These are phyloP conservation scores for Pachypanchax playfairii DNA, from an alignment of 2,113 vertebrate species.

Conservation along the genomic window DNA sequence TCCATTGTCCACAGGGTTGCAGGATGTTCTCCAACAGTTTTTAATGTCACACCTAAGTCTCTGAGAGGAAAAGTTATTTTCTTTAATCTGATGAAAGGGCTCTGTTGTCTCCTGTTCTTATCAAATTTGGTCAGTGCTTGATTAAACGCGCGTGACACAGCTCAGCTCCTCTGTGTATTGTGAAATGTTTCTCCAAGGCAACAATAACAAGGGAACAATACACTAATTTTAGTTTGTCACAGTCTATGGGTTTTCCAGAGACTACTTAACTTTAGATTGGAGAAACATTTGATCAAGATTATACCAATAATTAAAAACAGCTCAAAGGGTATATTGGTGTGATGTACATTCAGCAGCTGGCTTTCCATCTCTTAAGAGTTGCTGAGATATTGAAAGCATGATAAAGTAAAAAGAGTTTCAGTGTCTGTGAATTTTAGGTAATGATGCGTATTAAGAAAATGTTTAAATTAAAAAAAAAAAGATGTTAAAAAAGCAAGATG, in stretches of 20 bases:
- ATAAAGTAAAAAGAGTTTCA: not conserved
- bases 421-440: not conserved
- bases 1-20: too few relatives aligned
- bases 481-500: not conserved
- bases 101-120: slow-evolving; percentile 61
- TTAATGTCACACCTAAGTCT: slow-evolving; percentile 66
- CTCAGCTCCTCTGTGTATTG: slow-evolving; percentile 61
- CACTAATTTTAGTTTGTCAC: slow-evolving; percentile 58
- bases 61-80: slow-evolving; percentile 56
- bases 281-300: slow-evolving; percentile 15
- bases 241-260: slow-evolving; percentile 35
- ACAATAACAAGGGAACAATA: slow-evolving; percentile 14
- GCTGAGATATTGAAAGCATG: slow-evolving; percentile 13
- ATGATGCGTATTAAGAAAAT: not conserved
- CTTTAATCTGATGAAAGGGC: slow-evolving; percentile 54
- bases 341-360: slow-evolving; percentile 8
- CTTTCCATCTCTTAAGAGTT: slow-evolving; percentile 2
- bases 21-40: slow-evolving; percentile 47
- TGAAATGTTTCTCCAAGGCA: slow-evolving; percentile 35
- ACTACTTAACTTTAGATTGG: slow-evolving; percentile 3
- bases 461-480: slow-evolving; percentile 7
- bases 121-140: slow-evolving; percentile 55
- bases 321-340: slow-evolving; percentile 6
- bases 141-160: slow-evolving; percentile 75
- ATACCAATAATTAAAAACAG: slow-evolving; percentile 1